Percentiles rank a stretch among this genome's conserved stretches.
These are phyloP conservation scores for Dendrolimus kikuchii DNA, from an alignment of 1,140 invertebrate species.

Conservation along the genomic window DNA sequence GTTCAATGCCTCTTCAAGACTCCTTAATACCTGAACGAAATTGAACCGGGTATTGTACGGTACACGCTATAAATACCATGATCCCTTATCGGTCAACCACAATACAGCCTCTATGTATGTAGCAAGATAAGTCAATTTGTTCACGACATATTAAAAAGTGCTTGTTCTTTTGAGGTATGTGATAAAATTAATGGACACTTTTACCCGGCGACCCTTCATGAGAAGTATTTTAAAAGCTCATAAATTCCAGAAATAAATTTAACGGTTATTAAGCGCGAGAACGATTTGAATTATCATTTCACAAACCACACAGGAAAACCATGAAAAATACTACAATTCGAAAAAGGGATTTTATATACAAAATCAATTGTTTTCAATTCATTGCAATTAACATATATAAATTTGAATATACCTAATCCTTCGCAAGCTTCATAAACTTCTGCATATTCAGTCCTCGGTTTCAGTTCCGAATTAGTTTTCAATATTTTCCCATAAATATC, in stretches of 20 bases:
- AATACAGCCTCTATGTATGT: conserved; percentile 3
- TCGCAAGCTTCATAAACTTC: conserved; percentile 57
- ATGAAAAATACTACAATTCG: neutral
- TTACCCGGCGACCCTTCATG: no score
- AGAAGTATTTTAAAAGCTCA: no score
- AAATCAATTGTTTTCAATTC: no score
- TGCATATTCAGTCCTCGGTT: conserved; percentile 45
- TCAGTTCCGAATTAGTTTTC: conserved; percentile 37
- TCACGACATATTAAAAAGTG: conserved; percentile 6
- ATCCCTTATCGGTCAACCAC: conserved; percentile 15
- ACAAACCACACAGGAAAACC: neutral
- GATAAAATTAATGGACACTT: conserved; percentile 2
- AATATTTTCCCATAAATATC: conserved; percentile 62
- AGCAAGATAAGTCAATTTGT: conserved; percentile 12
- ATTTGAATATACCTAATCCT: conserved; percentile 40
- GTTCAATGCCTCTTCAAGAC: conserved; percentile 43
- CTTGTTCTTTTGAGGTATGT: neutral
- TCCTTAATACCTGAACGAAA: conserved; percentile 8
- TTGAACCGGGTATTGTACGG: conserved; percentile 7
- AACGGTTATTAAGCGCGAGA: no score
- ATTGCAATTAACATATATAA: conserved; percentile 1
- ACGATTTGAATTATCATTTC: no score
- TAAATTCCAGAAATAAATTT: no score
- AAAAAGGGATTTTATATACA: no score
- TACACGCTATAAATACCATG: conserved; percentile 6